These are phyloP conservation scores for Lissonota sp. DNA, from an alignment of 2,888 invertebrate genomes.

Conservation along the genomic window DNA sequence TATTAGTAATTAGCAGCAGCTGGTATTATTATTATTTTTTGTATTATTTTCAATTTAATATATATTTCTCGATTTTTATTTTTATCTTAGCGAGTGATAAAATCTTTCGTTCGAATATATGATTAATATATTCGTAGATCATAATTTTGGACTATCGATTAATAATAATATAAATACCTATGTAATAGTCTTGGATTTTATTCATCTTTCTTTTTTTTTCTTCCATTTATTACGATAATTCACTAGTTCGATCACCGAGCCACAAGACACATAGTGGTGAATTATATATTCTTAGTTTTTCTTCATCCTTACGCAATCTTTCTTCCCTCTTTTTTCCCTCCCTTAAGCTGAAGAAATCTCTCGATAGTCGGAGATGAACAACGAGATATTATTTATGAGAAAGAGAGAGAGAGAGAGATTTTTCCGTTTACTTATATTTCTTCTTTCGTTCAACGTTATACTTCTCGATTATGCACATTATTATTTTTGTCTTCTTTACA, in stretches of 20 bases:
- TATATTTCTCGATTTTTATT: constrained; percentile 8
- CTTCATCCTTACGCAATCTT: constrained; percentile 1
- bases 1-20: constrained; percentile 60
- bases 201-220: not conserved
- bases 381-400: not conserved
- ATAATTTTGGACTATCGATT: constrained; percentile 47
- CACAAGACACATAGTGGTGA: constrained; percentile 73
- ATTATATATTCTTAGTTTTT: constrained; percentile 64
- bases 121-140: constrained; percentile 49
- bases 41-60: constrained; percentile 41
- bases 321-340: constrained; percentile 10
- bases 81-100: constrained; percentile 57
- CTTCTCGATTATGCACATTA: constrained; percentile 30
- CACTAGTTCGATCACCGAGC: constrained; percentile 71
- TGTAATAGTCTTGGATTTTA: constrained; percentile 60
- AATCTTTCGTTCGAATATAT: constrained; percentile 64
- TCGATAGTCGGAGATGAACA: constrained; percentile 3
- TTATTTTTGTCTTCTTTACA: not conserved
- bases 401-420: too few relatives aligned
- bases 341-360: not conserved
- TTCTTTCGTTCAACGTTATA: constrained; percentile 18
- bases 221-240: constrained; percentile 63
- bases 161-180: constrained; percentile 66
- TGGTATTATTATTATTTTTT: constrained; percentile 34
- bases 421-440: constrained; percentile 15